phyloP scores from a whole-genome alignment of 2,797 vertebrate genomes.

The Peromyscus aztecus region DNA sequence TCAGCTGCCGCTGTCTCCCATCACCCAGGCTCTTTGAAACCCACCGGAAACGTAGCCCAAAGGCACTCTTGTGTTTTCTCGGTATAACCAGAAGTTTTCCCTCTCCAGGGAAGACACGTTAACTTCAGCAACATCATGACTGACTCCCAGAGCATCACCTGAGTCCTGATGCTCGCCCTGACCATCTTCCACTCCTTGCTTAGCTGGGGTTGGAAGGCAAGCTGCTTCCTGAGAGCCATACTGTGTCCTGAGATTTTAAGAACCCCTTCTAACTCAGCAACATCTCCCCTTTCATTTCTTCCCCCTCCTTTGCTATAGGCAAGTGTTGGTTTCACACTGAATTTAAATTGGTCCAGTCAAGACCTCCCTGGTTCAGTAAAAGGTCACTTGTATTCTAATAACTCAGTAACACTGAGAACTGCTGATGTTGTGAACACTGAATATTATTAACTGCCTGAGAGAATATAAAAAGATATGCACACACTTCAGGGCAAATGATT shows the following conservation, averaged over 20 bases:
- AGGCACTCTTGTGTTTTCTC: not conserved
- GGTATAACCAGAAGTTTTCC: not conserved
- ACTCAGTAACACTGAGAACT: not conserved
- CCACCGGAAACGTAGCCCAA: not conserved
- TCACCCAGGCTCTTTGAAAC: slow-evolving; percentile 60
- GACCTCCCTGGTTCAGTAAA: not conserved
- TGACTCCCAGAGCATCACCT: not conserved
- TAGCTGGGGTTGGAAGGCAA: not conserved
- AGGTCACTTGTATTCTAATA: not conserved
- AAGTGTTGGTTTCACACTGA: not conserved
- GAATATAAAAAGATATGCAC: not conserved
- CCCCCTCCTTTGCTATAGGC: not conserved
- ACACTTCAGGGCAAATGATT: not conserved
- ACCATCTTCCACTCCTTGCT: not conserved
- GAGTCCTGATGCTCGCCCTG: not conserved
- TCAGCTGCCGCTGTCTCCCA: slow-evolving; percentile 36
- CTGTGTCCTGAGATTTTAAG: not conserved
- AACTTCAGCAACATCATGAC: not conserved
- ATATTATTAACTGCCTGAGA: not conserved
- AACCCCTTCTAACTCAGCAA: not conserved
- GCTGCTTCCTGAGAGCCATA: not conserved
- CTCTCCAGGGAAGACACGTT: not conserved
- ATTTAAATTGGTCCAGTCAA: not conserved
- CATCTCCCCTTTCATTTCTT: not conserved
- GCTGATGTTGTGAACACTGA: not conserved